Evolutionary conservation across 2,797 vertebrate genomes (phyloP), one percentile per base, ranked within the genome.

Genomic region (Amazonetta brasiliensis): DNA sequence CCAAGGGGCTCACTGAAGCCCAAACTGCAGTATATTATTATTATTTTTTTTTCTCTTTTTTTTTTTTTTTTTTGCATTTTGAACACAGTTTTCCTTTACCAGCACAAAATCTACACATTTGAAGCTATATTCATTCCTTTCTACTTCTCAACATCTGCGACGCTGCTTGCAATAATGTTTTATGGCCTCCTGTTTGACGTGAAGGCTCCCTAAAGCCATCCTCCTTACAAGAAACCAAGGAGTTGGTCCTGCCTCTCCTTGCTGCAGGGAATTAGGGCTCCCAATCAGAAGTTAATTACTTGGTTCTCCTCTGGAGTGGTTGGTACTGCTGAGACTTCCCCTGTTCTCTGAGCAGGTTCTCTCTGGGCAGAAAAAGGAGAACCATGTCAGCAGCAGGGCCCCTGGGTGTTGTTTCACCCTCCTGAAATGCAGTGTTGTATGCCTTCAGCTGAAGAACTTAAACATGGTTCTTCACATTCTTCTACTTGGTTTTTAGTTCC

Each of bases 191-290:
- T 74, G 48, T 22, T 71, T 4, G 56, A 75, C 26, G 44, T 4
- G 20, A 90, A 82, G 71, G 63, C 74, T 79, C 39, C 90, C 92
- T 85, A 73, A 91, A 85, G 46, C 64, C 48, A 41, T 85, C 79
- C n/a, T 23, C 58, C 58, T 48, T 20, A 21, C 43, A 31, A 60
- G 58, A 85, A 81, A 63, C 35, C 8, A 2, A 3, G 54, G 80
- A 44, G 81, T 80, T 54, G 18, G 18, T 33, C 52, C 43, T 63
- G 7, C n/a, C 28, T 11, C 28, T 69, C 33, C 55, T 28, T 60
- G 60, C 84, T 62, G 35, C 30, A 11, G 26, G 43, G 83, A 88
- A 66, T 90, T 90, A 75, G 74, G 48, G 25, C 13, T 92, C 55
- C n/a, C 50, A 52, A 5, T 46, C 22, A 82, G 35, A 92, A 83